Evolutionary conservation across 2,113 vertebrate genomes (phyloP).

Genomic region (Gobio gobio): DNA sequence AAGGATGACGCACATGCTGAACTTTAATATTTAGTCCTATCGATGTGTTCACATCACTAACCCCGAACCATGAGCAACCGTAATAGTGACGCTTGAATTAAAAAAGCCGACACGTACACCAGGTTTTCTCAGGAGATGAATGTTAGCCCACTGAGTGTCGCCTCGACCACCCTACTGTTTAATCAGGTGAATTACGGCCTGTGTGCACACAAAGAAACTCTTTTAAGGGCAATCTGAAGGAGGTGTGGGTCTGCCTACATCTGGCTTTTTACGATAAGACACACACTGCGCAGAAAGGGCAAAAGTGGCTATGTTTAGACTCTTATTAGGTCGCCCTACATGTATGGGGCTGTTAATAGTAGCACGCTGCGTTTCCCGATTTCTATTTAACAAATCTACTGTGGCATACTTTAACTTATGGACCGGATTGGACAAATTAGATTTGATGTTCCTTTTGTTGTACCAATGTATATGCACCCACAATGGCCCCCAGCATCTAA

Average conservation of each 20-base stretch:
- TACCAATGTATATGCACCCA: background rate
- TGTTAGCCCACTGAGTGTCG: background rate
- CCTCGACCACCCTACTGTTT: constrained; percentile 17
- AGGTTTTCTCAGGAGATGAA: constrained; percentile 34
- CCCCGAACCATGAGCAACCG: background rate
- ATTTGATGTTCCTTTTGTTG: background rate
- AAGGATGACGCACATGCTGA: background rate
- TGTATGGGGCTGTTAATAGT: background rate
- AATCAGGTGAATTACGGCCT: constrained; percentile 49
- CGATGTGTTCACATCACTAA: background rate
- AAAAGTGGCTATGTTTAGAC: constrained; percentile 46
- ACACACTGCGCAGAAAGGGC: constrained; percentile 12
- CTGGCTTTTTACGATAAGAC: constrained; percentile 61
- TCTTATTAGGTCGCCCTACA: background rate
- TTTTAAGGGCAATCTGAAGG: constrained; percentile 17
- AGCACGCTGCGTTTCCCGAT: background rate
- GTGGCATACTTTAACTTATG: background rate
- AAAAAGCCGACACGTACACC: background rate
- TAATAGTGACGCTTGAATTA: background rate
- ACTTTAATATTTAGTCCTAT: background rate
- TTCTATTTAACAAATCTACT: background rate
- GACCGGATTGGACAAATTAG: background rate
- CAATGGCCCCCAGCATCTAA: background rate
- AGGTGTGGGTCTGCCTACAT: constrained; percentile 25
- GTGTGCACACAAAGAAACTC: constrained; percentile 30